Evolutionary conservation across 2,888 invertebrate genomes (phyloP).

Genomic region (Heteromurus nitidus): DNA sequence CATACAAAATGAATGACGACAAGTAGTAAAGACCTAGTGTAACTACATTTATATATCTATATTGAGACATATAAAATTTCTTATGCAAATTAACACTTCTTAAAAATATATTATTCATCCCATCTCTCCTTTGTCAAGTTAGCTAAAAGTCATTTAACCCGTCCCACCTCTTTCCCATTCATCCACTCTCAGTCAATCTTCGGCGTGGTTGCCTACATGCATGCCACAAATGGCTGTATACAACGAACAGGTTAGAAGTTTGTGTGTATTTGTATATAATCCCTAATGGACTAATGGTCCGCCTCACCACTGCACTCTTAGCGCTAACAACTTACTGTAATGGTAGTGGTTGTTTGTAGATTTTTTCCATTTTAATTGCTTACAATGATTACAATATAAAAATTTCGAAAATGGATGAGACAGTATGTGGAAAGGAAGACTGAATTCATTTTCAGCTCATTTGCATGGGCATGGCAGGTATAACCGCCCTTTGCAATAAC

Average conservation of each 20-base stretch:
- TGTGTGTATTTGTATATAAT: too few relatives aligned
- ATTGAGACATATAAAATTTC: too few relatives aligned
- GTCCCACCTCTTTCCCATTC: conserved; percentile 42
- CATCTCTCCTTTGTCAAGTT: conserved; percentile 40
- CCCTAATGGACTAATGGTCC: background rate
- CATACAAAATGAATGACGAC: background rate
- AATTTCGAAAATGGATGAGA: too few relatives aligned
- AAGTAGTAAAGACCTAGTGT: too few relatives aligned
- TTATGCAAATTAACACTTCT: conserved; percentile 46
- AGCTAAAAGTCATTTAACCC: conserved; percentile 46
- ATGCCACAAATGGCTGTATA: too few relatives aligned
- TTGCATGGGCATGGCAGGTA: conserved; percentile 7
- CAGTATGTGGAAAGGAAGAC: conserved; percentile 2
- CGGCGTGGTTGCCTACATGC: too few relatives aligned
- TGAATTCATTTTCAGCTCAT: background rate
- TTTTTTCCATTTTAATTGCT: conserved; percentile 50
- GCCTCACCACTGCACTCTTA: background rate
- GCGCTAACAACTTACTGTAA: background rate
- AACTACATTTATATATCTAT: too few relatives aligned
- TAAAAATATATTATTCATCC: conserved; percentile 7
- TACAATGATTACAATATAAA: conserved; percentile 50
- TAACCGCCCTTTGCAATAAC: background rate
- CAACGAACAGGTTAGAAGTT: too few relatives aligned
- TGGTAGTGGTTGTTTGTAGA: conserved; percentile 39
- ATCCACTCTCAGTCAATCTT: conserved; percentile 11